phyloP scores from a whole-genome alignment of 2,888 invertebrate genomes.

The Syrphus vitripennis region DNA sequence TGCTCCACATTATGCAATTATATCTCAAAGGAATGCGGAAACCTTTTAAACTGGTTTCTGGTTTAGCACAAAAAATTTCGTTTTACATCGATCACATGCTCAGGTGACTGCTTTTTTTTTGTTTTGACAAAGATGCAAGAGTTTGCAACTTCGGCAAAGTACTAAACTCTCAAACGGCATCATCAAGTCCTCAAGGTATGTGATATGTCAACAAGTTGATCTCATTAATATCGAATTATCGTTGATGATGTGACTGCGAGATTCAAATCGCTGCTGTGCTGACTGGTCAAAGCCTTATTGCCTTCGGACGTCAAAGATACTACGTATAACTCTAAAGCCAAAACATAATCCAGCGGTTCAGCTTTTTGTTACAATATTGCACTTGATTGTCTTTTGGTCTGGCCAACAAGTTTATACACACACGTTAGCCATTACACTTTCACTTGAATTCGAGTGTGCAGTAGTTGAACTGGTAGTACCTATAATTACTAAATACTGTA shows the following conservation, averaged over 20 bases:
- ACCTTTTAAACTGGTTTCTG: neutral
- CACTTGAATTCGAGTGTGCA: neutral
- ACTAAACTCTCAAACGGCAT: neutral
- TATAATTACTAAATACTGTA: neutral
- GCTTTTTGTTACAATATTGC: neutral
- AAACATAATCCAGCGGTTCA: neutral
- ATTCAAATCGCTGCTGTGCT: neutral
- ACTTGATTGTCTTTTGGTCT: neutral
- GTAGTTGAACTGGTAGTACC: neutral
- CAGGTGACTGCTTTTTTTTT: neutral
- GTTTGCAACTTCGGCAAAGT: neutral
- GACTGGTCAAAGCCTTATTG: neutral
- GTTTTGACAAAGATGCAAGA: neutral
- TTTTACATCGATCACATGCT: neutral
- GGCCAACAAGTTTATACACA: neutral
- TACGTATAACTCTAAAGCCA: neutral
- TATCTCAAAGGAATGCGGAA: conserved; percentile 7
- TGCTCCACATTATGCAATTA: conserved; percentile 14
- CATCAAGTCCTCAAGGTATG: neutral
- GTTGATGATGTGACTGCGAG: neutral
- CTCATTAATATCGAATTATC: conserved; percentile 22
- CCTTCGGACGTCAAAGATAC: neutral
- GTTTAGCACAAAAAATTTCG: neutral
- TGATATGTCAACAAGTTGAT: neutral
- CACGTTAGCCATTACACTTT: neutral